Evolutionary conservation across 2,113 vertebrate species (phyloP).

Genomic region (Poeciliopsis retropinna): DNA sequence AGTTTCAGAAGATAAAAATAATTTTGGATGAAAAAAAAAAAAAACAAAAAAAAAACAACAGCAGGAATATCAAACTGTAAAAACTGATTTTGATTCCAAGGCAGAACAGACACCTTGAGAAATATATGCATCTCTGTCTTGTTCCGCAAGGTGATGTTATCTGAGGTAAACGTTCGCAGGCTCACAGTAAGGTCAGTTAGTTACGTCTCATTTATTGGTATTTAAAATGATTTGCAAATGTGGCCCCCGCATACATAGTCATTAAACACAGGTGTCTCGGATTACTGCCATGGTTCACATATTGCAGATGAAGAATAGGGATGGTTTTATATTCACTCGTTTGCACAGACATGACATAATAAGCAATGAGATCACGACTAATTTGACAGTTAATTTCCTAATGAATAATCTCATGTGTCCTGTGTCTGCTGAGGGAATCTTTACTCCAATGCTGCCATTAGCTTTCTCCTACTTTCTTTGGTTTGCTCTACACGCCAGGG

Average conservation of each 20-base stretch:
- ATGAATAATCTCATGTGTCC: conserved; percentile 30
- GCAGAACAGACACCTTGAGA: conserved; percentile 21
- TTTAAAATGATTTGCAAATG: conserved; percentile 81
- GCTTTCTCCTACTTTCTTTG: neutral
- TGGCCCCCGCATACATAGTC: conserved; percentile 66
- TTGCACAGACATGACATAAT: conserved; percentile 73
- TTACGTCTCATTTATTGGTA: conserved; percentile 70
- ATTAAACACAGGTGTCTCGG: conserved; percentile 68
- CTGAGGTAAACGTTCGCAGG: conserved; percentile 54
- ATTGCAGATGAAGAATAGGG: conserved; percentile 37
- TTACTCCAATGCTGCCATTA: conserved; percentile 24
- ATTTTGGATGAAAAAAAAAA: conserved; percentile 63
- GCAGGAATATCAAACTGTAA: conserved; percentile 47
- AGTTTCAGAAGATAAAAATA: conserved; percentile 34
- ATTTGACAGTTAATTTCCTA: conserved; percentile 65
- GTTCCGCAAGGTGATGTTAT: conserved; percentile 57
- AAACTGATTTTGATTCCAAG: conserved; percentile 44
- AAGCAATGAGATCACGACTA: conserved; percentile 73
- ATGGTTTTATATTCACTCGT: conserved; percentile 56
- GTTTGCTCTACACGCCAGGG: neutral
- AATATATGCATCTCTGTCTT: conserved; percentile 16
- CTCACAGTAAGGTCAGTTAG: conserved; percentile 58
- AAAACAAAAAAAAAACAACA: conserved; percentile 52
- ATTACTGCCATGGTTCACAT: conserved; percentile 37
- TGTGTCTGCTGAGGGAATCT: conserved; percentile 4